These are phyloP conservation scores for Gnathonemus echidnorhynchus DNA, from an alignment of 2,113 vertebrate species.

Conservation along the genomic window DNA sequence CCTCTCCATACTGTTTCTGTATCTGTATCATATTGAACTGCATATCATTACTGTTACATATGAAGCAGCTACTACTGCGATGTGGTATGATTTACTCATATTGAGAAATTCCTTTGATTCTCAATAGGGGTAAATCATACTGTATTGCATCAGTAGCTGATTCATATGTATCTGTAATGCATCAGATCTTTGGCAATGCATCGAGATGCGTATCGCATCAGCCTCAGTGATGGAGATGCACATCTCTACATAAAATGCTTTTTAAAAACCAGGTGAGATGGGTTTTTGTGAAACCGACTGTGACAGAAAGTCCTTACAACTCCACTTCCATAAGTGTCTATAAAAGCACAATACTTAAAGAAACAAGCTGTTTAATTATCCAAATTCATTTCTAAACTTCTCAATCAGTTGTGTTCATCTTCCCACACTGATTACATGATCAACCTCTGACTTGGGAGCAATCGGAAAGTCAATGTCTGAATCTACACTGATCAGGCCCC, in stretches of 20 bases:
- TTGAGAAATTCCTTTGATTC: too few species aligned
- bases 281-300: not conserved
- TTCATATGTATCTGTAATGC: too few species aligned
- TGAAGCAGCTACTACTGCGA: too few species aligned
- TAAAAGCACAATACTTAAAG: not conserved
- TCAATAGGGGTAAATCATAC: too few species aligned
- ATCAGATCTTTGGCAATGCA: too few species aligned
- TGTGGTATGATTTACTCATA: too few species aligned
- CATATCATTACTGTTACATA: not conserved
- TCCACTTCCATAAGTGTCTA: not conserved
- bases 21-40: too few species aligned
- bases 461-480: not conserved
- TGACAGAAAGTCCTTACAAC: not conserved
- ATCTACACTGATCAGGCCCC: not conserved
- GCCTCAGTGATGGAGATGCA: too few species aligned
- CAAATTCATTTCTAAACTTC: not conserved
- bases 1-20: too few species aligned
- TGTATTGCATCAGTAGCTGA: too few species aligned
- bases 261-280: not conserved
- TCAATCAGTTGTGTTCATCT: not conserved
- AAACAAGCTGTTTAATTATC: not conserved
- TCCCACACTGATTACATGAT: not conserved
- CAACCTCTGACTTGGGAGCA: not conserved
- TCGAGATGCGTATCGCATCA: too few species aligned
- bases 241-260: not conserved